Conservation (phyloP, 1,140 invertebrate species). For the Penaeus chinensis region DNA sequence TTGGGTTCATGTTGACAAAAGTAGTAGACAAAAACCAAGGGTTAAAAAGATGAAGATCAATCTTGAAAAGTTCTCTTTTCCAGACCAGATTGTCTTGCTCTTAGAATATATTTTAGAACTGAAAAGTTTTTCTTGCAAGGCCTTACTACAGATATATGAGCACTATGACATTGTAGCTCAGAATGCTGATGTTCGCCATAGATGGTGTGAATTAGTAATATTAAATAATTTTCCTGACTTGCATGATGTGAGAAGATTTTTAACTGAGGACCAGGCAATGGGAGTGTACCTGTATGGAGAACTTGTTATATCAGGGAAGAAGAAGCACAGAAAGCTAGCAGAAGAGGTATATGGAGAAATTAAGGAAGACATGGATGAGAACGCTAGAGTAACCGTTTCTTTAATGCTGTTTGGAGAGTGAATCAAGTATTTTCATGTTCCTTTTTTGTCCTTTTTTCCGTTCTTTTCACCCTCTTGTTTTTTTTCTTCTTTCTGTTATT, state of each 20-base stretch:
- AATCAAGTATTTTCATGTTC: not conserved
- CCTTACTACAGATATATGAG: slow-evolving; percentile 47
- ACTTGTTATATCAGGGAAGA: slow-evolving; percentile 64
- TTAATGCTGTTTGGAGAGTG: slow-evolving; percentile 56
- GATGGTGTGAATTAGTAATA: slow-evolving; percentile 69
- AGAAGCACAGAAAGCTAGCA: slow-evolving; percentile 27
- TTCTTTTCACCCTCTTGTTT: not conserved
- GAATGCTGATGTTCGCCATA: slow-evolving; percentile 67
- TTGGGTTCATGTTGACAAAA: slow-evolving; percentile 44
- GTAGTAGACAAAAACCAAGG: slow-evolving; percentile 13
- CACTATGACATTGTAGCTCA: slow-evolving; percentile 56
- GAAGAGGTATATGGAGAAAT: slow-evolving; percentile 33
- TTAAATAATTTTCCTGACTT: slow-evolving; percentile 66
- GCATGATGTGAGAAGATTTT: slow-evolving; percentile 65
- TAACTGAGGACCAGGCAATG: slow-evolving; percentile 66
- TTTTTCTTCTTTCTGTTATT: not conserved
- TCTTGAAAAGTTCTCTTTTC: slow-evolving; percentile 54
- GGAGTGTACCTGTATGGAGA: slow-evolving; percentile 67
- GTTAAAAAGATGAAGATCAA: slow-evolving; percentile 48
- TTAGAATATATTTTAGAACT: slow-evolving; percentile 62
- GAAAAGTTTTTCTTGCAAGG: slow-evolving; percentile 3
- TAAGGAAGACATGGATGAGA: slow-evolving; percentile 56
- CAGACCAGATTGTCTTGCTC: slow-evolving; percentile 63
- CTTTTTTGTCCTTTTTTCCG: not conserved
- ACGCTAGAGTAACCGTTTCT: slow-evolving; percentile 32